Base-by-base conservation (phyloP, 2,888 invertebrate species). In the Eugnorisma glareosa region DNA sequence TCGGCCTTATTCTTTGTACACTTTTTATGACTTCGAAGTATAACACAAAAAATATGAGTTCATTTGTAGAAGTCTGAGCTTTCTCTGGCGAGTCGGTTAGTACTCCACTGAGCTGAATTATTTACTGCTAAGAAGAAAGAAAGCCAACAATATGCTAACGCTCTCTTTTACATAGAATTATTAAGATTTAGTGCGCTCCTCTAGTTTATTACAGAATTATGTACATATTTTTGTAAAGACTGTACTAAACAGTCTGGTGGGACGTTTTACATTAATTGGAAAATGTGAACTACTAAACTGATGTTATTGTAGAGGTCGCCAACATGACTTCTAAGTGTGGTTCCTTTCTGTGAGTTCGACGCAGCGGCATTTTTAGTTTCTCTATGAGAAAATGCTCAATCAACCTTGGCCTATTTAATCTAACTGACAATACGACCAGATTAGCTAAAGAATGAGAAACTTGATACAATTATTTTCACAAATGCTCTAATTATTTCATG, bases 11-110 rank as follows among this genome's bases (percentile, higher is more conserved):
- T 84, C 67, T 79, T 80, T 70, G 66, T 79, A 82, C 76, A 61
- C 35, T 73, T 80, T 84, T 84, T 84, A 84, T 80, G 73, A 70
- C 35, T 84, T 70, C 67, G 66, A 73, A 73, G 85, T 61, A 82
- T 63, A 70, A 73, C 43, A 80, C 61, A 84, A 80, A 76, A 66
- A 82, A 77, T 73, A 80, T 84, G 45, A 73, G 81, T 73, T 82
- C 73, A 80, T 82, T 82, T 80, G 85, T 67, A 80, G 67, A 59
- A 66, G 67, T 51, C 48, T 10, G 64, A 79, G 80, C 37, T 66
- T 64, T 40, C 84, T 82, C 61, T 28, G 54, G 73, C 51, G 64
- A 79, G 24, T 69, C 79, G 66, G 81, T 77, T 51, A 57, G 71
- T 48, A 66, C 69, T 82, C 73, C 69, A 57, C 48, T 24, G 66